phyloP scores from a whole-genome alignment of 1,140 invertebrate genomes.

The Brachionus asplanchnoidis region DNA sequence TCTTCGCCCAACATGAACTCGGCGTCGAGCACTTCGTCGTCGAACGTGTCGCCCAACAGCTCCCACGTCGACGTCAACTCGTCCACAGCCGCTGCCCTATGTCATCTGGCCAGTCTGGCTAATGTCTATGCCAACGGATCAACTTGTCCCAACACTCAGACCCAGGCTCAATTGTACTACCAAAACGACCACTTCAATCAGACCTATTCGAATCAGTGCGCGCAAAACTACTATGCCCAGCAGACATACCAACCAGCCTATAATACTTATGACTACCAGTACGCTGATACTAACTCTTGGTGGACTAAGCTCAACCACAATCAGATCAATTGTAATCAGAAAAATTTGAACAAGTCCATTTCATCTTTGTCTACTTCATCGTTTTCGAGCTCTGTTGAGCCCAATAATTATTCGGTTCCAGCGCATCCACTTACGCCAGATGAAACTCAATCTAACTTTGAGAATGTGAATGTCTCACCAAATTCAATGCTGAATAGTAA shows the following conservation, averaged over 20 bases:
- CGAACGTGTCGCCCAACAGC: background rate
- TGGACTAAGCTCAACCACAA: background rate
- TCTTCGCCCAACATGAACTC: background rate
- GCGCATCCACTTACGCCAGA: background rate
- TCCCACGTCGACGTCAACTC: background rate
- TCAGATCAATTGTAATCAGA: background rate
- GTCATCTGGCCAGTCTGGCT: slow-evolving; percentile 28
- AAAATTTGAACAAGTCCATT: slow-evolving; percentile 25
- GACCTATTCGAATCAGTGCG: background rate
- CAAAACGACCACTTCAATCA: background rate
- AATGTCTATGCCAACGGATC: slow-evolving; percentile 27
- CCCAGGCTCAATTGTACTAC: background rate
- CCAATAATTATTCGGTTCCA: background rate
- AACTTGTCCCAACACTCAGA: background rate
- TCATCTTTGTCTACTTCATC: slow-evolving; percentile 19
- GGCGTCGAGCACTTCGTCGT: background rate
- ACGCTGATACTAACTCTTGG: background rate
- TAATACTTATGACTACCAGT: background rate
- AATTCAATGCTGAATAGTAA: background rate
- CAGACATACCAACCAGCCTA: background rate
- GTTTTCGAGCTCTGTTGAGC: background rate
- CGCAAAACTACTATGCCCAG: background rate
- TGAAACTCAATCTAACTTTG: slow-evolving; percentile 16
- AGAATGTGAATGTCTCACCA: background rate
- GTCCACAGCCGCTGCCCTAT: slow-evolving; percentile 21